Conservation (phyloP, 2,113 vertebrate species). For the Microcebus murinus region DNA sequence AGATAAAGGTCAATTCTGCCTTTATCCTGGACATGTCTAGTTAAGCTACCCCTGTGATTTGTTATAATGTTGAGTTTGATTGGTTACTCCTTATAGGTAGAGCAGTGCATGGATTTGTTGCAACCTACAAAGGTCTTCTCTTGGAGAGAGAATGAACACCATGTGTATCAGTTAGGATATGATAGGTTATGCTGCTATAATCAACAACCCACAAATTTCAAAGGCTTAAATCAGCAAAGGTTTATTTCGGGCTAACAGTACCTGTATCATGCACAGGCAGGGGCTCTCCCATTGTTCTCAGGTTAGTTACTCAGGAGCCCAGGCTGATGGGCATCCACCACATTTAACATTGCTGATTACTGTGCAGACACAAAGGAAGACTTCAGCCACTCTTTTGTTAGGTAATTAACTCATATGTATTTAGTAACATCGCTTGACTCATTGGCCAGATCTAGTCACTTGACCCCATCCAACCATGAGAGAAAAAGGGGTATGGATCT, state of each 20-base stretch:
- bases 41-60: not conserved
- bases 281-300: not conserved
- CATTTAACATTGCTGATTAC: not conserved
- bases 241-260: not conserved
- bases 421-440: not conserved
- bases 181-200: not conserved
- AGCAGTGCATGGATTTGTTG: not conserved
- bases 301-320: not conserved
- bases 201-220: not conserved
- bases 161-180: not conserved
- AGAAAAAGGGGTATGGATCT: not conserved
- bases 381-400: not conserved
- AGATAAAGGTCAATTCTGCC: not conserved
- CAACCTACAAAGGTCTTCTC: not conserved
- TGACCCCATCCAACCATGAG: not conserved
- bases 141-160: not conserved
- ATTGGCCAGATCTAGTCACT: not conserved
- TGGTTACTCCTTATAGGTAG: not conserved
- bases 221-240: not conserved
- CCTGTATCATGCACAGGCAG: not conserved
- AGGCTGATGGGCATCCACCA: not conserved
- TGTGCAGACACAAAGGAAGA: not conserved
- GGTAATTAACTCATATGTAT: not conserved
- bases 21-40: not conserved
- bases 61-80: not conserved